phyloP scores from a whole-genome alignment of 2,113 vertebrate species.

The Trichechus manatus region DNA sequence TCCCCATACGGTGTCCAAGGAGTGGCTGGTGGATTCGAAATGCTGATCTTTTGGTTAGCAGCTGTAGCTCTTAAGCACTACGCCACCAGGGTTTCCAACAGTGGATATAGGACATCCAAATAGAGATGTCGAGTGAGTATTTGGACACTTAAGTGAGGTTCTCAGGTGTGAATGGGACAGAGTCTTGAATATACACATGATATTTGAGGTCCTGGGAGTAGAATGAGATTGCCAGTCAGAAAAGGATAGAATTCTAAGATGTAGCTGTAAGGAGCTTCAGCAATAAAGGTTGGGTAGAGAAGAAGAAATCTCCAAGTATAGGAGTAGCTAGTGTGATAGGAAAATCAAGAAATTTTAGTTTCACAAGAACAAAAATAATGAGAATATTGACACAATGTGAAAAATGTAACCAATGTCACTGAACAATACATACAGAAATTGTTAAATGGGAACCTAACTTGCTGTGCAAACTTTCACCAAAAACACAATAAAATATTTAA shows the following conservation, averaged over 20 bases:
- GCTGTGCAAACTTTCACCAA: too few species aligned
- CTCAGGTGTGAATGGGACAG: background rate
- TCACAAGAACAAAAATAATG: too few species aligned
- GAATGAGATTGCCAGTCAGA: background rate
- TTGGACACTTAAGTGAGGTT: background rate
- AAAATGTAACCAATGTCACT: too few species aligned
- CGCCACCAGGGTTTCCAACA: too few species aligned
- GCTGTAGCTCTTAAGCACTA: too few species aligned
- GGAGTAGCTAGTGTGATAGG: background rate
- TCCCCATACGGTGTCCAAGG: too few species aligned
- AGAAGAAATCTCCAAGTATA: background rate
- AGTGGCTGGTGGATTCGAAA: too few species aligned
- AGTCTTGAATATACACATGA: background rate
- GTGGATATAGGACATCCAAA: background rate
- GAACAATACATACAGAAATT: too few species aligned
- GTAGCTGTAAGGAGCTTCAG: background rate
- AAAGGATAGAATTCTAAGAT: background rate
- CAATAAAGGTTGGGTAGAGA: background rate
- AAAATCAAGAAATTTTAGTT: constrained; percentile 2
- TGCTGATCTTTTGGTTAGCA: too few species aligned
- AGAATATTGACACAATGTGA: too few species aligned
- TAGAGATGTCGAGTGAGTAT: background rate
- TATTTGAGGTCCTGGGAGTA: background rate
- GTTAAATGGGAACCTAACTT: too few species aligned
- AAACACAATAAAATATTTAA: too few species aligned